These are phyloP conservation scores for Manis javanica DNA, from an alignment of 2,797 vertebrate genomes.

Conservation along the genomic window DNA sequence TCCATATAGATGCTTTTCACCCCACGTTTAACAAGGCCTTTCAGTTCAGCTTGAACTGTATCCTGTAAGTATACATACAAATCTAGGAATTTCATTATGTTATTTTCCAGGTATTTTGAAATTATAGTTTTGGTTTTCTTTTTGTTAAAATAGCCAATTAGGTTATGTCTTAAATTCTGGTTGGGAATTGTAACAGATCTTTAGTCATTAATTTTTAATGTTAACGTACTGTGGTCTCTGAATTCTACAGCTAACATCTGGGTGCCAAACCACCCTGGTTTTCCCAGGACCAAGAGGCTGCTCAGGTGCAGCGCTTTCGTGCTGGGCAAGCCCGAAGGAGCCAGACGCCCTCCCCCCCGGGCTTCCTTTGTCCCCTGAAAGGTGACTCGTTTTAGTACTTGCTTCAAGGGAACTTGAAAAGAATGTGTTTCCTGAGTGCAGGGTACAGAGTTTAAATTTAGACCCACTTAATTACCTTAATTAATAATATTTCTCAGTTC, in stretches of 20 bases:
- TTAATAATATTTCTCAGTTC: slow-evolving; percentile 63
- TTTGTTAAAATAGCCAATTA: neutral
- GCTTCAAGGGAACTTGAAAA: neutral
- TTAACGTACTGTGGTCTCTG: neutral
- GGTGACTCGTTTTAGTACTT: neutral
- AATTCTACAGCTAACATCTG: neutral
- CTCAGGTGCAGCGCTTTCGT: too few species aligned
- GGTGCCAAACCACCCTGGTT: neutral
- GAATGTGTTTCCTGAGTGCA: slow-evolving; percentile 27
- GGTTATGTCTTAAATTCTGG: neutral
- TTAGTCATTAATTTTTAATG: neutral
- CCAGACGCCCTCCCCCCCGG: neutral
- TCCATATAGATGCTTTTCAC: neutral
- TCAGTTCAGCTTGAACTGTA: neutral
- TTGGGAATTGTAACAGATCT: neutral
- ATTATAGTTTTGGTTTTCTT: neutral
- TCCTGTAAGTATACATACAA: neutral
- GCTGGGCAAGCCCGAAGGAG: rapidly evolving
- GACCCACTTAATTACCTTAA: slow-evolving; percentile 25
- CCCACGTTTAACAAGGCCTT: neutral
- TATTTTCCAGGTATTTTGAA: neutral
- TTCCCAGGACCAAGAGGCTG: neutral
- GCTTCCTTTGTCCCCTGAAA: neutral
- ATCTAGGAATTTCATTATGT: neutral
- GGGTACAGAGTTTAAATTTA: slow-evolving; percentile 49